Base-by-base conservation (phyloP, 1,140 invertebrate species). In the Lucilia cuprina region DNA sequence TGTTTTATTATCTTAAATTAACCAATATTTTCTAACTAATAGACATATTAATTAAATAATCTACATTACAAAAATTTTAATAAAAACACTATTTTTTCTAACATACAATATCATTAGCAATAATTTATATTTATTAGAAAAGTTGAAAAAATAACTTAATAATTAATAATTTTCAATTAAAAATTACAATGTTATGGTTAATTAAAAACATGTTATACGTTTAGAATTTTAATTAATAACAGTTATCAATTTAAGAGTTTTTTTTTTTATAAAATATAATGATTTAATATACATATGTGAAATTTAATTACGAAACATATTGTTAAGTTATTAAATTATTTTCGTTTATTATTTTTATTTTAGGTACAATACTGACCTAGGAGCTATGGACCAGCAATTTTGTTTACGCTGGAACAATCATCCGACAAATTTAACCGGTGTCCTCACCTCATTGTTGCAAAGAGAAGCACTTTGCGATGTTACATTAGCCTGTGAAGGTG, bases 371-470 rank as follows among this genome's bases (percentile, higher is more conserved):
- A 90, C 89, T 91, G 89, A 91, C 88, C 90, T 90, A 91, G 89
- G 89, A 92, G 94, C 93, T 93, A 96, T 96, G 95, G 96, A 97
- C 93, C 96, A 97, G 94, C 96, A 97, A 94, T 98, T 97, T 93
- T 97, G 96, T 93, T 94, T 98, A 91, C 95, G 96, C 92, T 98
- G 97, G 97, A 97, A 97, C 94, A 98, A 98, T 93, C 96, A 97
- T 93, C 96, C 95, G 90, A 94, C 93, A 91, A 97, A 97, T 93
- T 93, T 97, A 91, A 97, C 96, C 88, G 96, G 96, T 92, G 96
- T 97, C 88, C 93, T 97, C 88, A 96, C 95, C 90, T 96, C 95
- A 87, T 93, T 97, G 89, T 93, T 97, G 88, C 95, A 96, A 92
- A 93, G 96, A 91, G 96, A 97, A 92, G 95, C 95, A 87, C 94